Percentiles rank a stretch among this genome's conserved stretches.
phyloP scores from a whole-genome alignment of 2,797 vertebrate species.

The Rousettus madagascariensis region DNA sequence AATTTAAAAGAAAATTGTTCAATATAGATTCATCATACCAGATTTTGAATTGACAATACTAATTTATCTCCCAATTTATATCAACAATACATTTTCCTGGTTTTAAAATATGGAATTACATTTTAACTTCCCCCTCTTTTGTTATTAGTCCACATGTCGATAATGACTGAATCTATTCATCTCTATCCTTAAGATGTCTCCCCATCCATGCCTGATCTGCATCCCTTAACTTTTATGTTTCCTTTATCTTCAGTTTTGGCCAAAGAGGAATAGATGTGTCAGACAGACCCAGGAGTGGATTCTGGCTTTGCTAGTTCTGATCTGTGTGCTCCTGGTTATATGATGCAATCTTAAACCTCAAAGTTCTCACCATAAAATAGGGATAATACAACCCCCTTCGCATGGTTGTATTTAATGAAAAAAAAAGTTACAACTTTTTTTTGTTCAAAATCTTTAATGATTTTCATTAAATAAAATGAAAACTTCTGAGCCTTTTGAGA shows the following conservation, averaged over 20 bases:
- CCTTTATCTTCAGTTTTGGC: not conserved
- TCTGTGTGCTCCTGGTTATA: not conserved
- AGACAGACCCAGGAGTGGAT: not conserved
- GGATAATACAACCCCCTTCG: not conserved
- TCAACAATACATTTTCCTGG: not conserved
- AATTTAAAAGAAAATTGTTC: not conserved
- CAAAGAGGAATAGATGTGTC: not conserved
- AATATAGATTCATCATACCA: not conserved
- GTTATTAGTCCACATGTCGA: not conserved
- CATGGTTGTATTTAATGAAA: not conserved
- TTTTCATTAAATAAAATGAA: not conserved
- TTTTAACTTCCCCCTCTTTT: not conserved
- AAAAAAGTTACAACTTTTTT: not conserved
- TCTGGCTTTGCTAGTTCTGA: not conserved
- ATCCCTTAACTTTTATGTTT: not conserved
- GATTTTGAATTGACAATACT: not conserved
- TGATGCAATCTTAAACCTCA: not conserved
- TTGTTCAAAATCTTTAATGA: not conserved
- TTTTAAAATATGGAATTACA: not conserved
- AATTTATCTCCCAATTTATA: not conserved
- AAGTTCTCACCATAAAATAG: not conserved
- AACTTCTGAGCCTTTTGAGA: not conserved
- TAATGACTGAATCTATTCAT: not conserved
- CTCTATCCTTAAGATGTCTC: not conserved
- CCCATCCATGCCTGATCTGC: fast-evolving